phyloP scores from a whole-genome alignment of 2,113 vertebrate genomes.

The Oplegnathus fasciatus region DNA sequence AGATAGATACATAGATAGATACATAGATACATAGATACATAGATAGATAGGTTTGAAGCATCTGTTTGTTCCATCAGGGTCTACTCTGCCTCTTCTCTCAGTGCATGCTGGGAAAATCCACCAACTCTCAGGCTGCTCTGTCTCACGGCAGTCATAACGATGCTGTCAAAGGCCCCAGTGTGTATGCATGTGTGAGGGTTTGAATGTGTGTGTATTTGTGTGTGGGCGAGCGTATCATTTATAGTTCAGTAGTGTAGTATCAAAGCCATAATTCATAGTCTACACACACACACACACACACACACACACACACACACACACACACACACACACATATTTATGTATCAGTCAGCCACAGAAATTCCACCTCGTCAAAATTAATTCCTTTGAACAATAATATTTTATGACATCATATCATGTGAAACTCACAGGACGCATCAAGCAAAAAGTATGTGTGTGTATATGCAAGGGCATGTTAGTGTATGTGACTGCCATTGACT shows the following conservation, averaged over 20 bases:
- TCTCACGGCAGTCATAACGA: constrained; percentile 53
- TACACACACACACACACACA: constrained; percentile 3
- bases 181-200: not conserved
- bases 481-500: constrained; percentile 2
- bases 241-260: constrained; percentile 31
- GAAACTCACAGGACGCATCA: constrained; percentile 24
- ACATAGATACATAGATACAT: constrained; percentile 21
- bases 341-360: constrained; percentile 14
- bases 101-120: constrained; percentile 57
- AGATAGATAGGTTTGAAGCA: constrained; percentile 22
- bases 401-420: constrained; percentile 27
- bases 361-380: constrained; percentile 11
- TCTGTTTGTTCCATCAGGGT: constrained; percentile 65
- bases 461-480: not conserved
- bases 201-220: constrained; percentile 20
- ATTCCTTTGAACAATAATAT: constrained; percentile 34
- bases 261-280: constrained; percentile 16
- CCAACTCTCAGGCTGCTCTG: constrained; percentile 40
- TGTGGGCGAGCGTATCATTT: not conserved
- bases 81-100: constrained; percentile 15
- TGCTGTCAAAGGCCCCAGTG: constrained; percentile 40
- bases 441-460: constrained; percentile 2
- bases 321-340: constrained; percentile 13
- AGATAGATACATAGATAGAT: too few species aligned
- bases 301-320: constrained; percentile 3